Evolutionary conservation across 1,140 invertebrate species (phyloP), one percentile per base, ranked within the genome.

Genomic region (Drosophila sechellia): DNA sequence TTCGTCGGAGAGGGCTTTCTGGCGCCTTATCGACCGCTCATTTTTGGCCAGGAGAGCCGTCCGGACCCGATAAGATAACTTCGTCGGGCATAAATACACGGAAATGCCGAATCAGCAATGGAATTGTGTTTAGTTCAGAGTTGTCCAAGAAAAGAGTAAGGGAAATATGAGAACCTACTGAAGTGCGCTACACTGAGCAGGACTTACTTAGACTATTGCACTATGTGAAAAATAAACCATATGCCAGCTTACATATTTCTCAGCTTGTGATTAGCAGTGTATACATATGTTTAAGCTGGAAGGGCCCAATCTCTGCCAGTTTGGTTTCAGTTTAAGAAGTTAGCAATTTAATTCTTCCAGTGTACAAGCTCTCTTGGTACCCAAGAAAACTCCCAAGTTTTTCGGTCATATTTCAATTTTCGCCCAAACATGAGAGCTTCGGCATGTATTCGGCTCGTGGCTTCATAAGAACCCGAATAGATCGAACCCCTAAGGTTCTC

Each of bases 11-110:
- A 65, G 45, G 22, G 35, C 25, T 25, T 37, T 65, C 43, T 6
- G 50, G 31, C 25, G 13, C 40, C 59, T 70, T 70, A 70, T 70
- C 68, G 53, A 42, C 43, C 20, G 35, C 34, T 70, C 43, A 31
- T 27, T 70, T 69, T 70, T 56, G 64, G 50, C 68, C 68, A 70
- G 66, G 66, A 70, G 68, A 70, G 43, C 22, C 42, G 43, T 27
- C 50, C 68, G 25, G 6, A n/a, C n/a, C 35, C 64, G 68, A 70
- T 70, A 70, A 70, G 68, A 70, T 70, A 70, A 27, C 39, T 54
- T 25, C 37, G 50, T 27, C 58, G 8, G 35, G 13, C 13, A 25
- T 10, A 69, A 50, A 22, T 3, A 22, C 48, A 13, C 50, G 13
- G 43, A 48, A 70, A 27, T 42, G 52, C 64, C 64, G 40, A 70